Percentiles rank a stretch among this genome's conserved stretches.
Conservation (phyloP, 2,888 invertebrate genomes). For the Diaphora mendica region DNA sequence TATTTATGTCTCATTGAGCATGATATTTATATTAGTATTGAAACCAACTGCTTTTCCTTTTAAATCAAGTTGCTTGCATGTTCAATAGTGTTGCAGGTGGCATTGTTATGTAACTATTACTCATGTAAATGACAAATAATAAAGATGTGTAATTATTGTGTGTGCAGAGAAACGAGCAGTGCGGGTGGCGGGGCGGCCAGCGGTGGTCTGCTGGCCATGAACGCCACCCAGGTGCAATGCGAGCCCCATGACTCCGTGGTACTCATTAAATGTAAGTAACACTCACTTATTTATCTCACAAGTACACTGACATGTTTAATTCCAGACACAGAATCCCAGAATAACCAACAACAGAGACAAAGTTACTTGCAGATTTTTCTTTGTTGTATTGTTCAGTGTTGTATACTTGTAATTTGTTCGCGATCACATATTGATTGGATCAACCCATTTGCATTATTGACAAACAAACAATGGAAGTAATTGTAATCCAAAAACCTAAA, state of each 20-base stretch:
- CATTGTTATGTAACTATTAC: slow-evolving; percentile 44
- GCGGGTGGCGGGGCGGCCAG: slow-evolving; percentile 84
- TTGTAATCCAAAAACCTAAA: background rate
- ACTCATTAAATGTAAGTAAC: slow-evolving; percentile 90
- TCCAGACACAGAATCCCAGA: background rate
- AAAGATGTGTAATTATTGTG: slow-evolving; percentile 39
- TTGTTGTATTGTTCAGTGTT: background rate
- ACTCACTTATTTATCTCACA: slow-evolving; percentile 42
- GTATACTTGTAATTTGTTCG: background rate
- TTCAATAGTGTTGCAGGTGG: slow-evolving; percentile 33
- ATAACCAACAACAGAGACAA: background rate
- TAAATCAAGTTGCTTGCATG: slow-evolving; percentile 12
- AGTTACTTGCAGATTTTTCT: background rate
- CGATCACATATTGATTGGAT: background rate
- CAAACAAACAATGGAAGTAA: background rate
- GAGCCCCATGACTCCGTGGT: slow-evolving; percentile 90
- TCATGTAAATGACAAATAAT: slow-evolving; percentile 43
- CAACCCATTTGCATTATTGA: background rate
- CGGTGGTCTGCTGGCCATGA: slow-evolving; percentile 85
- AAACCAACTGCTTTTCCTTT: background rate
- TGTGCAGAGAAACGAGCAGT: slow-evolving; percentile 78
- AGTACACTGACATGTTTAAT: background rate
- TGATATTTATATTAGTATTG: background rate
- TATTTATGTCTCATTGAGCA: background rate
- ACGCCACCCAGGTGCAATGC: slow-evolving; percentile 89